Conservation (phyloP, 2,888 invertebrate species). For the Erpobdella octoculata region DNA sequence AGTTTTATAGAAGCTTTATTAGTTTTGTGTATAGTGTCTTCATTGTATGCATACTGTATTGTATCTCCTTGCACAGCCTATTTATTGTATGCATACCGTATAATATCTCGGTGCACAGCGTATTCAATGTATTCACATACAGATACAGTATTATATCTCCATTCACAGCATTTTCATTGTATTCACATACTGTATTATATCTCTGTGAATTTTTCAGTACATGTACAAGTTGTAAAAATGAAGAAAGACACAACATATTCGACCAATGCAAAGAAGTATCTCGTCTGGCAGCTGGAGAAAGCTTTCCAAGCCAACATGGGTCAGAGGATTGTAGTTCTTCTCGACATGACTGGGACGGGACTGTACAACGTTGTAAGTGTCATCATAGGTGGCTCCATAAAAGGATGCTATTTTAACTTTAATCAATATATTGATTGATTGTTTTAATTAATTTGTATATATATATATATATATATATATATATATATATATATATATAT, state of each 20-base stretch:
- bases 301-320: slow-evolving; percentile 52
- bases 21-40: too few species aligned
- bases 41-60: too few species aligned
- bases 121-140: neutral
- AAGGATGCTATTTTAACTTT: neutral
- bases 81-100: too few species aligned
- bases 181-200: neutral
- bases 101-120: too few species aligned
- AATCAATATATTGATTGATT: neutral
- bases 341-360: slow-evolving; percentile 82
- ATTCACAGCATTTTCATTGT: neutral
- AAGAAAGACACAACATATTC: slow-evolving; percentile 66
- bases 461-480: too few species aligned
- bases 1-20: too few species aligned
- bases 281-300: slow-evolving; percentile 80
- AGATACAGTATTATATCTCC: neutral
- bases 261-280: slow-evolving; percentile 61
- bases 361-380: slow-evolving; percentile 64
- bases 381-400: neutral
- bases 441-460: neutral
- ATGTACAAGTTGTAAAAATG: slow-evolving; percentile 74
- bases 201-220: slow-evolving; percentile 52
- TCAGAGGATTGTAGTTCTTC: slow-evolving; percentile 72
- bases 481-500: neutral
- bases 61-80: too few species aligned